These are phyloP conservation scores for Pseudoatta argentina DNA, from an alignment of 1,140 invertebrate species.

Conservation along the genomic window DNA sequence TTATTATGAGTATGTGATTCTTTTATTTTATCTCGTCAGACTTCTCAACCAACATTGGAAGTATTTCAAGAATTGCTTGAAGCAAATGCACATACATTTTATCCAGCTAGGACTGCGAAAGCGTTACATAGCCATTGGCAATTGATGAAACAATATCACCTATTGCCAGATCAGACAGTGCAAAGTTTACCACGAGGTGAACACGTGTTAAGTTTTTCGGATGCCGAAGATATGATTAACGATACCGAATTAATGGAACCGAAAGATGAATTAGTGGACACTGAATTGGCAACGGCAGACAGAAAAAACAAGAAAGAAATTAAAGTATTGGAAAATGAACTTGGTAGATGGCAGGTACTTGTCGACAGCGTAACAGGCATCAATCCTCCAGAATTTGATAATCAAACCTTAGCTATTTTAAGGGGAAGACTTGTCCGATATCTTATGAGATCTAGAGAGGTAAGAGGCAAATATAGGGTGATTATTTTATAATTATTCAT, in stretches of 20 bases:
- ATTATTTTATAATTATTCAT: slow-evolving; percentile 22
- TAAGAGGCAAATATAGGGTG: slow-evolving; percentile 81
- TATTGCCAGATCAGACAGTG: slow-evolving; percentile 95
- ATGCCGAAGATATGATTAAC: slow-evolving; percentile 96
- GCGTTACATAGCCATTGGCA: slow-evolving; percentile 96
- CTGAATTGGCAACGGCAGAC: slow-evolving; percentile 90
- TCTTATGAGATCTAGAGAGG: slow-evolving; percentile 97
- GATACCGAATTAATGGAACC: slow-evolving; percentile 93
- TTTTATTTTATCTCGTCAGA: slow-evolving; percentile 78
- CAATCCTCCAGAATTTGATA: slow-evolving; percentile 94
- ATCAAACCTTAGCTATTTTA: slow-evolving; percentile 97
- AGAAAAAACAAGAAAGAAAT: slow-evolving; percentile 93
- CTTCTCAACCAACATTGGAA: slow-evolving; percentile 90
- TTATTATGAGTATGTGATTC: slow-evolving; percentile 4
- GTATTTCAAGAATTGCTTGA: slow-evolving; percentile 95
- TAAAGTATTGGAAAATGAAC: slow-evolving; percentile 94
- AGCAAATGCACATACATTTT: slow-evolving; percentile 94
- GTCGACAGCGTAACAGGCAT: slow-evolving; percentile 95
- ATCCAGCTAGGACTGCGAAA: slow-evolving; percentile 95
- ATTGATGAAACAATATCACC: slow-evolving; percentile 96
- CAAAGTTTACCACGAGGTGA: slow-evolving; percentile 89
- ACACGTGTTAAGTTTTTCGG: slow-evolving; percentile 94
- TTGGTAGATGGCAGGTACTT: slow-evolving; percentile 96
- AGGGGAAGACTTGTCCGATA: slow-evolving; percentile 96
- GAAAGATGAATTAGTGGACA: slow-evolving; percentile 91